phyloP scores from a whole-genome alignment of 2,888 invertebrate genomes.

The Allygus modestus region DNA sequence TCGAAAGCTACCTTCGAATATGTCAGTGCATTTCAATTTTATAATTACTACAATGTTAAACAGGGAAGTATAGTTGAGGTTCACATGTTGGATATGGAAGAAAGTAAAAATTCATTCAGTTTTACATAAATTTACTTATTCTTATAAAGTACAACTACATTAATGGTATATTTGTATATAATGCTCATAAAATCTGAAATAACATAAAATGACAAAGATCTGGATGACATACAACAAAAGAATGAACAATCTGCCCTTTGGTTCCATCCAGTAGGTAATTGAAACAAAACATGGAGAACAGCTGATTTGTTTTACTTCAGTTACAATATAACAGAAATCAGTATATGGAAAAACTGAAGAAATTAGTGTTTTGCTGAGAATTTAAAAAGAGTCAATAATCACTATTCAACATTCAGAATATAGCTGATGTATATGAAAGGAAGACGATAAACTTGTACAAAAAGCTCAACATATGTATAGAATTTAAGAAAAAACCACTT shows the following conservation, averaged over 20 bases:
- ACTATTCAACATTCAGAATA: constrained; percentile 15
- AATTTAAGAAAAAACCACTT: not conserved
- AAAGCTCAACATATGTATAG: constrained; percentile 2
- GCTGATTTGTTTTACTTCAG: not conserved
- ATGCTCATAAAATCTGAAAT: constrained; percentile 13
- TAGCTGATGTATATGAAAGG: constrained; percentile 3
- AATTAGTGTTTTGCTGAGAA: not conserved
- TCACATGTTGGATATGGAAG: not conserved
- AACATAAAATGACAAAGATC: not conserved
- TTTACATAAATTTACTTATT: constrained; percentile 48
- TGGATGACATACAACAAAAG: not conserved
- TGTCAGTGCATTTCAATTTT: constrained; percentile 43
- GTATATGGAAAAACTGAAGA: not conserved
- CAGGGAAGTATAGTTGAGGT: not conserved
- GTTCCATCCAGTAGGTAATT: not conserved
- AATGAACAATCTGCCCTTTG: not conserved
- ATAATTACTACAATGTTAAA: constrained; percentile 58
- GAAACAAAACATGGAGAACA: not conserved
- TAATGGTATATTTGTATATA: constrained; percentile 32
- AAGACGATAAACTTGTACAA: constrained; percentile 14
- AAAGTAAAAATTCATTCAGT: constrained; percentile 15
- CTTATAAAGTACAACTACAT: constrained; percentile 49
- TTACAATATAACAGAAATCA: not conserved
- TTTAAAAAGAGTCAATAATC: not conserved
- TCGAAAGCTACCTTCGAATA: not conserved